Conservation (phyloP, 2,113 vertebrate species). For the Pseudopipra pipra region DNA sequence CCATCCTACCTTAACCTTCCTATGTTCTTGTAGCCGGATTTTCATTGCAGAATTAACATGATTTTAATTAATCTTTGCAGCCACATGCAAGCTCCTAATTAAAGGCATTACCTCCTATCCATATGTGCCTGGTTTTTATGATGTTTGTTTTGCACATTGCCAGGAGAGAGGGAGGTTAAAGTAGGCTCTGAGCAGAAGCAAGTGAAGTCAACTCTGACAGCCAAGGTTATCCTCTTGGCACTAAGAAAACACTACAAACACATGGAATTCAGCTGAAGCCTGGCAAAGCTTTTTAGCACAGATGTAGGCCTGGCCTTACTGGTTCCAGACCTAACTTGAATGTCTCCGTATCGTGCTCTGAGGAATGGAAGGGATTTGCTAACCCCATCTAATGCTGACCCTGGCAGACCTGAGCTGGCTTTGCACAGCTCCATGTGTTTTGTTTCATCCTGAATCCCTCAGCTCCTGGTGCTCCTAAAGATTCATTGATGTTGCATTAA, state of each 20-base stretch:
- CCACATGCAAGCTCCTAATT: constrained; percentile 13
- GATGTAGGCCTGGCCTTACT: background rate
- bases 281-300: background rate
- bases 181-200: background rate
- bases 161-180: background rate
- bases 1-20: background rate
- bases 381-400: background rate
- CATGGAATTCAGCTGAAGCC: background rate
- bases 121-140: constrained; percentile 7
- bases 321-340: background rate
- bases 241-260: background rate
- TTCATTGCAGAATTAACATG: constrained; percentile 10
- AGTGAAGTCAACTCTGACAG: background rate
- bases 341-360: background rate
- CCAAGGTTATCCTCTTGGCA: background rate
- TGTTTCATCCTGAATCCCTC: background rate
- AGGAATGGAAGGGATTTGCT: background rate
- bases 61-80: constrained; percentile 54
- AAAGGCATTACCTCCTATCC: constrained; percentile 5
- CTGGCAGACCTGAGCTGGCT: background rate
- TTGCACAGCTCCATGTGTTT: fast-evolving
- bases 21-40: background rate
- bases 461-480: background rate
- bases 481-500: background rate
- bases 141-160: constrained; percentile 2